Base-by-base conservation (phyloP, 2,888 invertebrate genomes). In the Lutraria lutraria region DNA sequence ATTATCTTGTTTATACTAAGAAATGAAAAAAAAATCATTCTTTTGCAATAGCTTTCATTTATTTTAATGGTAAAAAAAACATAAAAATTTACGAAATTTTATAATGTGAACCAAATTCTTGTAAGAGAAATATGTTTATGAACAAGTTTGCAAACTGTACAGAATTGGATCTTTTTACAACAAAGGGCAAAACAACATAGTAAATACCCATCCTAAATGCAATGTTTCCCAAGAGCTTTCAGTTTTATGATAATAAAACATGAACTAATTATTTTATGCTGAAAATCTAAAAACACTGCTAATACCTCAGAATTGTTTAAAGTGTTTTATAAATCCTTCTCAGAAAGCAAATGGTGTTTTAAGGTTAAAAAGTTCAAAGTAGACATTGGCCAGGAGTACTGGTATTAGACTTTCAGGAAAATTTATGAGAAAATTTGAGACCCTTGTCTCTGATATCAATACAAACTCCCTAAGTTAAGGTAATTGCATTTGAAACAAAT, bases 351-450 rank as follows among this genome's bases (percentile, higher is more conserved):
- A 31, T 13, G 76, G 2, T 76, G 25, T 76, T 34, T 31, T 31
- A 76, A 31, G 76, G 34, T 31, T 31, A 34, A 16, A 76, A 19
- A 76, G 76, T 76, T 76, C 76, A 76, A 76, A 76, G 76, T 10
- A 34, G 76, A 21, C 76, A 76, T 76, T 43, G 76, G 76, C 29
- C 76, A 16, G 34, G 34, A 34, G 19, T 34, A n/a, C n/a, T n/a
- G n/a, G n/a, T n/a, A 31, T 76, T 31, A 76, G 29, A 31, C 34
- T 76, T 76, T 34, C 76, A 13, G 34, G 34, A 76, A 76, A 34
- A 31, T 76, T 76, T 76, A 31, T 34, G 34, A 25, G 31, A 34
- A 76, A 76, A 76, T 34, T 21, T 31, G 76, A 76, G 76, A 68
- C 63, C 63, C 25, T 76, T 19, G 34, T 34, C 76, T 31, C 13